Percentiles rank a stretch among this genome's conserved stretches.
These are phyloP conservation scores for Atlantisia rogersi DNA, from an alignment of 2,113 vertebrate species.

Conservation along the genomic window DNA sequence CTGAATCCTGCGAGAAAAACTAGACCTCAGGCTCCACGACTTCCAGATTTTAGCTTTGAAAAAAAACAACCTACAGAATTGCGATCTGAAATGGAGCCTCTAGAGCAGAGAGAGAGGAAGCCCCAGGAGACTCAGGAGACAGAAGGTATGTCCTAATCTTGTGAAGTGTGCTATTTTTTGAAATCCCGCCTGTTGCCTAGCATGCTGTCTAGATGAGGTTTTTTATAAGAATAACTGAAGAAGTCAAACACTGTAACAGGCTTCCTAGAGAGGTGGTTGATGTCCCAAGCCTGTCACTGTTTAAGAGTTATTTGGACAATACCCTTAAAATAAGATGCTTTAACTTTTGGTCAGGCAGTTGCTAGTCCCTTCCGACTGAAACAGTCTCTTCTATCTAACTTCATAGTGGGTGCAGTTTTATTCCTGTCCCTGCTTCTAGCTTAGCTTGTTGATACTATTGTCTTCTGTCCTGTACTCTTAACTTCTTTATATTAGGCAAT, in stretches of 20 bases:
- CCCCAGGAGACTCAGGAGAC: conserved; percentile 56
- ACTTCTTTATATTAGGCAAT: not conserved
- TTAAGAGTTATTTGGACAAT: not conserved
- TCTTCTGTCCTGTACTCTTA: not conserved
- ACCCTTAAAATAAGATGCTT: not conserved
- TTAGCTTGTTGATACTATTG: not conserved
- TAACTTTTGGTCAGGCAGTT: not conserved
- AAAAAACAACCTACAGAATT: conserved; percentile 66
- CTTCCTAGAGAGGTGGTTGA: accelerated
- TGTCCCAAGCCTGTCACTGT: not conserved
- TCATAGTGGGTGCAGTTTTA: not conserved
- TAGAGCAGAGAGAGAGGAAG: conserved; percentile 37
- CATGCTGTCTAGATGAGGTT: not conserved
- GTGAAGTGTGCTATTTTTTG: not conserved
- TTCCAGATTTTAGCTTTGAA: conserved; percentile 85
- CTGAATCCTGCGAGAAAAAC: conserved; percentile 97
- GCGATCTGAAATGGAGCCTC: conserved; percentile 24
- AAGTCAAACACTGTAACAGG: not conserved
- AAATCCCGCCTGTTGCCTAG: not conserved
- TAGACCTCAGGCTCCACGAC: conserved; percentile 89
- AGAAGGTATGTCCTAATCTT: conserved; percentile 63
- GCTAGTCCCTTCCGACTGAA: not conserved
- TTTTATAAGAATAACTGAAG: not conserved
- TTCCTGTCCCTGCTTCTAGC: not conserved
- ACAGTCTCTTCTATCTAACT: not conserved